These are phyloP conservation scores for Scaptomyza cyrtandrae DNA, from an alignment of 2,888 invertebrate species.

Conservation along the genomic window DNA sequence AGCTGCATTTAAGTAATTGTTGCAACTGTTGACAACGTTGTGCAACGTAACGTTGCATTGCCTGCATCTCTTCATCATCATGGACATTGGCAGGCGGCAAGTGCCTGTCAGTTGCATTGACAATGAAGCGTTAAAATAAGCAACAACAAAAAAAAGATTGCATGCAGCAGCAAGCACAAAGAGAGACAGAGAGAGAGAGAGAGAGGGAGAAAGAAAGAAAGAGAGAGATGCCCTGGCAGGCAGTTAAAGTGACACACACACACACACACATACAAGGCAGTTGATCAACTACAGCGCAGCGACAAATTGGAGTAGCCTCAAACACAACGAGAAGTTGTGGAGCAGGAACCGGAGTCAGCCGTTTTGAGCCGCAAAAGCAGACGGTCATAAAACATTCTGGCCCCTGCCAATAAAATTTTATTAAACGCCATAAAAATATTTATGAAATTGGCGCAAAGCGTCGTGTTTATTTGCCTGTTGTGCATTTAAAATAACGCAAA, in stretches of 20 bases:
- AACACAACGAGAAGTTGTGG: neutral
- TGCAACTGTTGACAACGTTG: constrained; percentile 73
- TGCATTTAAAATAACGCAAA: constrained; percentile 70
- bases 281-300: constrained; percentile 67
- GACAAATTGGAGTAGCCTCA: constrained; percentile 68
- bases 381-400: constrained; percentile 58
- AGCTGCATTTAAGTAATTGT: constrained; percentile 78
- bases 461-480: constrained; percentile 65
- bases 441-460: constrained; percentile 74
- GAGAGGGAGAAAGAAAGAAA: too few species aligned
- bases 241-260: neutral
- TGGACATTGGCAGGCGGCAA: constrained; percentile 35
- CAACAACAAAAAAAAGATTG: constrained; percentile 59
- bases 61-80: constrained; percentile 23
- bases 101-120: constrained; percentile 68
- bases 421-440: constrained; percentile 78
- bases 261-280: constrained; percentile 16
- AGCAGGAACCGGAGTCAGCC: neutral
- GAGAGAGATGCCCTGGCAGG: constrained; percentile 20
- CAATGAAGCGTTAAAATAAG: constrained; percentile 67
- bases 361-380: constrained; percentile 10
- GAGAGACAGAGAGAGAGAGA: neutral
- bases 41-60: constrained; percentile 37
- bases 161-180: constrained; percentile 30
- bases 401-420: constrained; percentile 73